Percentiles rank a stretch among this genome's conserved stretches.
Evolutionary conservation across 2,113 vertebrate genomes (phyloP).

Genomic region (Pelodiscus sinensis): DNA sequence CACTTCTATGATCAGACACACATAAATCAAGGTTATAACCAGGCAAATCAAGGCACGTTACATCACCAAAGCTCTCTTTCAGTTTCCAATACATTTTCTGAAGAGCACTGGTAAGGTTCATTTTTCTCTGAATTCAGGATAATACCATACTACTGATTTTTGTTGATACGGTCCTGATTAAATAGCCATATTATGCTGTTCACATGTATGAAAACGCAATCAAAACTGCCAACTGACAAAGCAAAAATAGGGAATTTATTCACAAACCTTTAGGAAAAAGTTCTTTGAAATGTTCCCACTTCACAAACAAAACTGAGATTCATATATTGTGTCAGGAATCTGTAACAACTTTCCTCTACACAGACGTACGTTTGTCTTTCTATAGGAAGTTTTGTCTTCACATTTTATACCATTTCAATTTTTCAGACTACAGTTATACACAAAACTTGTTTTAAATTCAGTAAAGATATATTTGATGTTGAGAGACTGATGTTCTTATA

Average conservation of each 20-base stretch:
- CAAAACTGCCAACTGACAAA: background rate
- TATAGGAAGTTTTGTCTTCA: constrained; percentile 13
- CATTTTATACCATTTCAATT: constrained; percentile 10
- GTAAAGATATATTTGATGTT: constrained; percentile 46
- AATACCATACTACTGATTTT: background rate
- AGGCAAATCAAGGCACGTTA: background rate
- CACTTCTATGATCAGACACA: background rate
- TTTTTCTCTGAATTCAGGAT: fast-evolving
- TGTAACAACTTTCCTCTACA: background rate
- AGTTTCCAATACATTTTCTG: background rate
- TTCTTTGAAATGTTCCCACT: constrained; percentile 9
- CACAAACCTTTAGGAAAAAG: background rate
- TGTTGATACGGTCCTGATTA: background rate
- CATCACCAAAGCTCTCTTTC: background rate
- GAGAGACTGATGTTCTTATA: background rate
- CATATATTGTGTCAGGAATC: background rate
- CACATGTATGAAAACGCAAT: background rate
- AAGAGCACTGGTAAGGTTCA: background rate
- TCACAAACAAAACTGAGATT: background rate
- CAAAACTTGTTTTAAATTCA: constrained; percentile 57
- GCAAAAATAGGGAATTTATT: background rate
- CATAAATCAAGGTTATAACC: background rate
- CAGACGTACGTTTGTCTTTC: background rate
- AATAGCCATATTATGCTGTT: background rate
- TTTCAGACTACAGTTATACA: constrained; percentile 37